Evolutionary conservation across 2,888 invertebrate genomes (phyloP).

Genomic region (Bedellia somnulentella): DNA sequence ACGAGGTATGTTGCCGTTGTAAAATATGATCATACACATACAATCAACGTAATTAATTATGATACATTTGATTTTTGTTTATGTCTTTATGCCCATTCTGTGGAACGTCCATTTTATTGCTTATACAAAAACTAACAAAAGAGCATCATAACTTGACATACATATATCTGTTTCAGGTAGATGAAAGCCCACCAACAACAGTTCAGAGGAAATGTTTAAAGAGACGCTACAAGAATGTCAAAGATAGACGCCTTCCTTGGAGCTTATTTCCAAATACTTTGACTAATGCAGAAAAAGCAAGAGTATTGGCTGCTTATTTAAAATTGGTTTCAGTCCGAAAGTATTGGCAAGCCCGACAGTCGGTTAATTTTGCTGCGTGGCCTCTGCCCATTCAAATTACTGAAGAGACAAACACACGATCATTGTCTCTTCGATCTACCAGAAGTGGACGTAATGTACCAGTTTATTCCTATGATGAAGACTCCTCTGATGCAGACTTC

Average conservation of each 20-base stretch:
- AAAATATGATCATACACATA: too few species aligned
- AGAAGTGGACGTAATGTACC: slow-evolving; percentile 45
- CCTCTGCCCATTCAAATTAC: slow-evolving; percentile 45
- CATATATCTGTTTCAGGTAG: slow-evolving; percentile 16
- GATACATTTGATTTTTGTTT: too few species aligned
- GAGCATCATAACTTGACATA: too few species aligned
- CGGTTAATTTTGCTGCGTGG: slow-evolving; percentile 34
- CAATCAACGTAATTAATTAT: too few species aligned
- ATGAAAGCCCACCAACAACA: slow-evolving; percentile 13
- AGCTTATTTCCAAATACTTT: slow-evolving; percentile 33
- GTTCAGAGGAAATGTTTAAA: slow-evolving; percentile 21
- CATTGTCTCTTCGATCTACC: slow-evolving; percentile 37
- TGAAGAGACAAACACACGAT: slow-evolving; percentile 30
- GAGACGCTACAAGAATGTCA: slow-evolving; percentile 37
- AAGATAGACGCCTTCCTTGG: slow-evolving; percentile 50
- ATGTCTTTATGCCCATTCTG: too few species aligned
- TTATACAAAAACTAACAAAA: too few species aligned
- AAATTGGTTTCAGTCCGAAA: slow-evolving; percentile 45
- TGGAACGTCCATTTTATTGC: too few species aligned
- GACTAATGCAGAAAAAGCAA: slow-evolving; percentile 38
- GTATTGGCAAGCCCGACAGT: slow-evolving; percentile 38
- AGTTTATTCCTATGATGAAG: slow-evolving; percentile 47
- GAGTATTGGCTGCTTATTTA: slow-evolving; percentile 39
- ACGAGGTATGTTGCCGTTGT: too few species aligned
- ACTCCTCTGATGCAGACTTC: slow-evolving; percentile 43